Base-by-base conservation (phyloP, 2,113 vertebrate species). In the Brienomyrus longianalis region DNA sequence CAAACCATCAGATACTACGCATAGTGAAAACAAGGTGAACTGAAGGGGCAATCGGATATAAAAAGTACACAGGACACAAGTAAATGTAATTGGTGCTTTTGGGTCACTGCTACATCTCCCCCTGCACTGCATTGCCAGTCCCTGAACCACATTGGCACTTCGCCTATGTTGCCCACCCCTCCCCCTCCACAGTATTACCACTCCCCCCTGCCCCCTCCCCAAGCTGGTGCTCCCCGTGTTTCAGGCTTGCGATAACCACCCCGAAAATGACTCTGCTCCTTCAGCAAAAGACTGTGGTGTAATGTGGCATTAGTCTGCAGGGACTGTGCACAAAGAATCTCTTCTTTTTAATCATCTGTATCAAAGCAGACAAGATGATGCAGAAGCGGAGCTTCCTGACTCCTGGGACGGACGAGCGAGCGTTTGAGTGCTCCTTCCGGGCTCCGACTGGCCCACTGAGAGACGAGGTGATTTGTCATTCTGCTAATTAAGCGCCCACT, bases 281-380 rank as follows among this genome's bases (percentile, higher is more conserved):
- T 94, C 92, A 92, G 92, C 89, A 92, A 93, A 91, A 90, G 85
- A 86, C 87, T 90, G 90, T 88, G 48, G 77, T 56, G 91, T 90
- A 52, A 90, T 90, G 77, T 83, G 45, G 66, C 90, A 56, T 90
- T 93, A 90, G 62, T 90, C 88, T 83, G 88, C 92, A 89, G 90
- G 94, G 93, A 95, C 92, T 89, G 94, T 92, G 90, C 92, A 88
- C 89, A 87, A 90, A 92, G 89, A 91, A 89, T 88, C 91, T 48
- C 92, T 93, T 93, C 91, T 91, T 94, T 95, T 93, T 94, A 95
- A 96, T 96, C 95, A 95, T 94, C 90, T 19, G 92, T 94, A 94
- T 95, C 95, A 95, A 95, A 95, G 95, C 91, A 91, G 91, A 94
- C 94, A 94, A 92, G 92, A 90, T 92, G 90, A 59, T 91, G 93